phyloP scores from a whole-genome alignment of 2,113 vertebrate genomes.

The Calyptomena viridis region DNA sequence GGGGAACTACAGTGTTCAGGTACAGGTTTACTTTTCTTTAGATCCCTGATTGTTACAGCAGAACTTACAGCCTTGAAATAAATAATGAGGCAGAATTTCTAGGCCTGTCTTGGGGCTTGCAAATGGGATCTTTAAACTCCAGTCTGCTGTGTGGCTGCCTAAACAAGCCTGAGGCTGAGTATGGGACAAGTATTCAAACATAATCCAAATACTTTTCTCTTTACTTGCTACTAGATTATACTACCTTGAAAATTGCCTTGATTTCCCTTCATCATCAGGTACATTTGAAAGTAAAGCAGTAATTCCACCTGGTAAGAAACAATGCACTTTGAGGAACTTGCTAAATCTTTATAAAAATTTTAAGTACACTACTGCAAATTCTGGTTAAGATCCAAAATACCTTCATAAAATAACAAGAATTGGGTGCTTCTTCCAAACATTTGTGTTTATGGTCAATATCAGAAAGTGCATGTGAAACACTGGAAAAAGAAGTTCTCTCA shows the following conservation, averaged over 20 bases:
- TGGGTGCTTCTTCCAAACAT: neutral
- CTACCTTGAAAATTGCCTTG: neutral
- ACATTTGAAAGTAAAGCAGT: neutral
- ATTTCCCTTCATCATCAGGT: neutral
- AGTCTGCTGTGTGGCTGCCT: neutral
- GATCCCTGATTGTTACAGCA: neutral
- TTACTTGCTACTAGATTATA: neutral
- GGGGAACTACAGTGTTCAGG: neutral
- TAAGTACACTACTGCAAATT: neutral
- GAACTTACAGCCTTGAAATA: neutral
- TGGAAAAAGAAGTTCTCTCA: neutral
- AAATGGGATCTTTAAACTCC: neutral
- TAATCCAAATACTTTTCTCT: neutral
- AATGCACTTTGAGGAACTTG: neutral
- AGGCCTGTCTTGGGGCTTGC: neutral
- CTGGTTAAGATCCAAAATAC: neutral
- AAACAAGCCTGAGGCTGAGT: neutral
- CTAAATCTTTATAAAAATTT: neutral
- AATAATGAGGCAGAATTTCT: neutral
- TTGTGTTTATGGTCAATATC: neutral
- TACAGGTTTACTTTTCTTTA: constrained; percentile 11
- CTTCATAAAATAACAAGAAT: neutral
- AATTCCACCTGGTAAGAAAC: neutral
- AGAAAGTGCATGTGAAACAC: neutral
- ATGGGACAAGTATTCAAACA: neutral